Base-by-base conservation (phyloP, 2,888 invertebrate species). In the Deroplatys truncata region DNA sequence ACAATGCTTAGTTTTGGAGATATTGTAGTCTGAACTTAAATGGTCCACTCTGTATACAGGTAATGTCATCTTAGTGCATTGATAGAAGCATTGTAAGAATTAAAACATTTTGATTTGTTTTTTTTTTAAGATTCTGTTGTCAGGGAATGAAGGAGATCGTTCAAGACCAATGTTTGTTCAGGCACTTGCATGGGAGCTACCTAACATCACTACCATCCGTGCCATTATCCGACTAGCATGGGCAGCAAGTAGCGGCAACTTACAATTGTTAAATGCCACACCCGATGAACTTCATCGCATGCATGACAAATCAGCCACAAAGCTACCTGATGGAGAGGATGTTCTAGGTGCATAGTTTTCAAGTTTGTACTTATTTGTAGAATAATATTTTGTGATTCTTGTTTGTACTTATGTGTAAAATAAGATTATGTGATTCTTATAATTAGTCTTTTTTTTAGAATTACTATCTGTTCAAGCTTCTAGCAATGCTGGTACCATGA, bases 141-240 rank as follows among this genome's bases (percentile, higher is more conserved):
- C 94, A 5, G 94, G 31, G 94, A 94, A 94, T 94, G 83, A 94
- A 93, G 15, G 94, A n/a, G 94, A 94, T 89, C 93, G 94, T 31
- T 94, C 94, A 91, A 94, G 94, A 84, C 93, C 93, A 72, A 92
- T 95, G 28, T 94, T 95, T 90, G 93, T 93, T 85, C 95, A 95
- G 89, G 96, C 96, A 0, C 92, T 96, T 89, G 95, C 95, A 86
- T 96, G 96, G 95, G 95, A 96, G 91, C 94, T 96, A 90, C 97
- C 97, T 16, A 97, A 97, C 92, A 94, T 96, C 87, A 95, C 95
- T 88, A 97, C 97, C 49, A 96, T 97, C 87, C 95, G 96, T 92
- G 96, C 97, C 35, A 95, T 97, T 90, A 96, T 97, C 91, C 95
- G 96, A 92, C 94, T 98, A 90, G 96, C 97, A 10, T 97, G 97